Evolutionary conservation across 2,888 invertebrate species (phyloP), one percentile per base, ranked within the genome.

Genomic region (Scaptomyza caliginosa): DNA sequence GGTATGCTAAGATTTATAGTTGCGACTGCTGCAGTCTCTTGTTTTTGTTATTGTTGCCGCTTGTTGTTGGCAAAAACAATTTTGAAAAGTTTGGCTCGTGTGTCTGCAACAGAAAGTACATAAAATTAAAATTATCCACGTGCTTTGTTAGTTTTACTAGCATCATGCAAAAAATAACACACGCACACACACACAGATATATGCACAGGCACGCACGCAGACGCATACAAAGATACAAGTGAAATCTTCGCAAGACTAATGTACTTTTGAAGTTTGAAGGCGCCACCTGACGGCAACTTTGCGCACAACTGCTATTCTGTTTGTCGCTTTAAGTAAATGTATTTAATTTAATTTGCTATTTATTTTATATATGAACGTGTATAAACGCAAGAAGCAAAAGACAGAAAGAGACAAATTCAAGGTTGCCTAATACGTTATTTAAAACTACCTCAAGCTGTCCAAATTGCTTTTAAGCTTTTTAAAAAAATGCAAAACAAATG

Each of bases 1-100:
- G 77, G 85, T 85, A 82, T 79, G 79, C 72, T 77, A 79, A 82
- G 81, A 82, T 85, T 82, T 82, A 82, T 82, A 82, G 85, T 69
- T 68, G 77, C 75, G 67, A 74, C 74, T 70, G 72, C 59, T 78
- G 68, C 74, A 65, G 57, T 49, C 34, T 67, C 52, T 50, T 66
- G 36, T 45, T 60, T 42, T 49, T 38, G 49, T 39, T 65, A 16
- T 13, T 50, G 40, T 30, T 56, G 23, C 40, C 43, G 57, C 43
- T 62, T 63, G 60, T 68, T 69, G 68, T 75, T 73, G 66, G 75
- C 63, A 69, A 73, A 82, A 85, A 82, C 83, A 75, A 67, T 85
- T 82, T 69, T 75, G 69, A 73, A 82, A 85, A 82, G 64, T 85
- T 85, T 82, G 64, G 62, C 67, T 43, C 62, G 75, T 82, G 73